A percentile compares a stretch with the other conserved stretches of the same genome.
Conservation (phyloP, 1,140 invertebrate species). For the Drosophila kepulauana region DNA sequence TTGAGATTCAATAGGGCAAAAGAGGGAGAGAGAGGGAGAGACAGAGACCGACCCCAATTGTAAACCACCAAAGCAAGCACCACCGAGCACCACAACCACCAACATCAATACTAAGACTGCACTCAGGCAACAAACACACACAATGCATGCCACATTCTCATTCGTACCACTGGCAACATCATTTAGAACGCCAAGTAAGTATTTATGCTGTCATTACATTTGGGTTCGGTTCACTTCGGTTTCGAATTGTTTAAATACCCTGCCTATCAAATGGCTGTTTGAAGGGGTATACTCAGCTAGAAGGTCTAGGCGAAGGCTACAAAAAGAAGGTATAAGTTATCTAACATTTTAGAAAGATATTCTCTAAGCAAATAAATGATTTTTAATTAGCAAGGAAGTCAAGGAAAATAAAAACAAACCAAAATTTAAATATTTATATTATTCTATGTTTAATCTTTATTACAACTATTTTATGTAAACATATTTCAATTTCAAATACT, state of each 20-base stretch:
- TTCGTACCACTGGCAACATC: constrained; percentile 23
- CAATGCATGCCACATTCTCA: background rate
- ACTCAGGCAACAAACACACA: background rate
- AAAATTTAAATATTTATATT: too few relatives aligned
- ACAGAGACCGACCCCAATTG: constrained; percentile 66
- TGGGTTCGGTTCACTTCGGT: constrained; percentile 65
- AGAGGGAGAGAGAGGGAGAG: constrained; percentile 41
- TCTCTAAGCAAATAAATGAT: too few relatives aligned
- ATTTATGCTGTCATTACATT: constrained; percentile 81
- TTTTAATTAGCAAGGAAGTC: background rate
- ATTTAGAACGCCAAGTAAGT: constrained; percentile 59
- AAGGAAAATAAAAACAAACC: too few relatives aligned
- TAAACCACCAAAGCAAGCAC: constrained; percentile 41
- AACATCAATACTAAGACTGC: constrained; percentile 5
- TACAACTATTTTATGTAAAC: too few relatives aligned
- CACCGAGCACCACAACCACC: constrained; percentile 25
- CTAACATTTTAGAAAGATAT: background rate
- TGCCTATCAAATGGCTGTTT: background rate
- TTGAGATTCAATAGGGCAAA: constrained; percentile 52
- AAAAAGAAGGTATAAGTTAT: background rate
- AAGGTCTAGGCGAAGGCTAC: background rate
- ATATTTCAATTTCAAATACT: too few relatives aligned
- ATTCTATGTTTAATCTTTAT: too few relatives aligned
- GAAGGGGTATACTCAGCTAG: background rate
- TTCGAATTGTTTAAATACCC: constrained; percentile 59